Percentiles rank a stretch among this genome's conserved stretches.
These are phyloP conservation scores for Gallinago paraguaiae DNA, from an alignment of 2,113 vertebrate genomes.

Conservation along the genomic window DNA sequence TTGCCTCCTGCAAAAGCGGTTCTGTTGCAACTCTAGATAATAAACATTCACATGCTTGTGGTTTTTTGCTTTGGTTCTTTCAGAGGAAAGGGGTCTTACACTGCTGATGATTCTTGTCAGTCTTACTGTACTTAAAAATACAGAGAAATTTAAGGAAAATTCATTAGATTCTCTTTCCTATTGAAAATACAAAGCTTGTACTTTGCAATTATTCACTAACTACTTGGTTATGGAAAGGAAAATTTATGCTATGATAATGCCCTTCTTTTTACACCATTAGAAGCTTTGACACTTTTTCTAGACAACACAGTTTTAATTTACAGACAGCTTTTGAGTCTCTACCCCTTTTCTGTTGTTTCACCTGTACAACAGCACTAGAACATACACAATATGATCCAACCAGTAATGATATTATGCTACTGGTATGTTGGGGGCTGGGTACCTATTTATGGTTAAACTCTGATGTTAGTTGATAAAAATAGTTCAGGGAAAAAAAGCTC, in stretches of 20 bases:
- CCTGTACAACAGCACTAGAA: not conserved
- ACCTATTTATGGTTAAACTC: not conserved
- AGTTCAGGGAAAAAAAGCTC: slow-evolving; percentile 22
- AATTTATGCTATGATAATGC: not conserved
- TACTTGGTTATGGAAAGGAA: not conserved
- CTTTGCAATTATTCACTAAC: not conserved
- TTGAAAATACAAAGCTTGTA: not conserved
- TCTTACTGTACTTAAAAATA: not conserved
- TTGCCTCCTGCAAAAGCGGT: rapidly evolving
- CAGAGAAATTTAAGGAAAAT: not conserved
- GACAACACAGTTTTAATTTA: not conserved
- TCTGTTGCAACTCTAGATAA: not conserved
- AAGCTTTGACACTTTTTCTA: not conserved
- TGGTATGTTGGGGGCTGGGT: not conserved
- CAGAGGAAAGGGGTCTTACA: not conserved
- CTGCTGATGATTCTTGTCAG: not conserved
- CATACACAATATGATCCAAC: not conserved
- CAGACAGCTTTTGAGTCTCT: not conserved
- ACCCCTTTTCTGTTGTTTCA: not conserved
- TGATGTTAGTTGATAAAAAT: not conserved
- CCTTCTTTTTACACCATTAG: not conserved
- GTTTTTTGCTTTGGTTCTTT: not conserved
- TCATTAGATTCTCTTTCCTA: not conserved
- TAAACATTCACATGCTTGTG: not conserved
- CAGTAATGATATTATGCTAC: not conserved